Conservation (phyloP, 2,888 invertebrate species). For the Bombylius discolor region DNA sequence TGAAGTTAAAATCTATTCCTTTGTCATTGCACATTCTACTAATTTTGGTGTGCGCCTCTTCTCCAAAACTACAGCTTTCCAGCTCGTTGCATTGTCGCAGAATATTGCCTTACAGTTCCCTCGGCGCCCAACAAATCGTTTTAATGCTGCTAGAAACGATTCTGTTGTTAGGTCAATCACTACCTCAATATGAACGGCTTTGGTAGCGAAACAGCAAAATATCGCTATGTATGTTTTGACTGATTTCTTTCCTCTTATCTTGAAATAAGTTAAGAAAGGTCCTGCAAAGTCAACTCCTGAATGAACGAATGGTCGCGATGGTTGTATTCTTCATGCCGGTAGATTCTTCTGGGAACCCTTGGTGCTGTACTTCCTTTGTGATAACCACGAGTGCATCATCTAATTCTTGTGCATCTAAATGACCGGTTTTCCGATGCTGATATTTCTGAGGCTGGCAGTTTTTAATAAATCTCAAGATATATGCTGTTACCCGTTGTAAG, state of each 20-base stretch:
- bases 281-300: neutral
- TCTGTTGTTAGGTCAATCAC: slow-evolving; percentile 12
- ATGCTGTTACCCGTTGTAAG: too few species aligned
- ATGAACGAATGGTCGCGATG: too few species aligned
- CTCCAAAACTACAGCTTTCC: slow-evolving; percentile 4
- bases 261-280: neutral
- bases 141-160: slow-evolving; percentile 10
- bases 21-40: neutral
- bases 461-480: too few species aligned
- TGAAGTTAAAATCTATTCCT: too few species aligned
- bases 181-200: slow-evolving; percentile 15
- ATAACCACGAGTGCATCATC: too few species aligned
- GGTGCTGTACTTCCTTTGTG: too few species aligned
- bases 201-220: slow-evolving; percentile 13
- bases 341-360: too few species aligned
- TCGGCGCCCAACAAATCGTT: slow-evolving; percentile 10
- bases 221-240: slow-evolving; percentile 13
- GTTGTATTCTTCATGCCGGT: too few species aligned
- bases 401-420: too few species aligned
- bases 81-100: slow-evolving; percentile 14
- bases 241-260: neutral
- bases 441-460: too few species aligned
- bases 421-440: too few species aligned
- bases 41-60: slow-evolving; percentile 1
- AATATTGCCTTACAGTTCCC: slow-evolving; percentile 8